Conservation (phyloP, 2,113 vertebrate species). For the Lichenostomus cassidix region DNA sequence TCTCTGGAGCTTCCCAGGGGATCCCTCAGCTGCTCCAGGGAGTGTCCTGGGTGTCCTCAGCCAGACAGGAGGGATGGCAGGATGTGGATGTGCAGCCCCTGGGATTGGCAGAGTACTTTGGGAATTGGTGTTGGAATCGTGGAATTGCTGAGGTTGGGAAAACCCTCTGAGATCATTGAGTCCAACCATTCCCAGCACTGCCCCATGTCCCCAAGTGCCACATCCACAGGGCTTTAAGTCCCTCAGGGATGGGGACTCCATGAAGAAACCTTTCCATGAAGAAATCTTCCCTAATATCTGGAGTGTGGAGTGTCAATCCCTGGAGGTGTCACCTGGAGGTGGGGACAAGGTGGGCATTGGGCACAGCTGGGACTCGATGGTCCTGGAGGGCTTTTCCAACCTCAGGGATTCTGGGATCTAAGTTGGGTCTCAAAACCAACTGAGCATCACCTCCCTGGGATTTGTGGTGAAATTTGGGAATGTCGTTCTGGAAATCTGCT, state of each 20-base stretch:
- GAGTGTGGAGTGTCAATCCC: background rate
- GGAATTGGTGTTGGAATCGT: background rate
- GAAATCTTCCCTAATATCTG: rapidly evolving
- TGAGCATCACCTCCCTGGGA: background rate
- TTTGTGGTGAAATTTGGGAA: background rate
- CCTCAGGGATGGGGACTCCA: background rate
- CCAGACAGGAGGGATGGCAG: background rate
- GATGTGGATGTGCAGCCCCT: rapidly evolving
- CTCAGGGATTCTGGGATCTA: background rate
- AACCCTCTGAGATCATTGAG: rapidly evolving
- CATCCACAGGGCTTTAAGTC: background rate
- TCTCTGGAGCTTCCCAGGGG: background rate
- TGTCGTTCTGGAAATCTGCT: background rate
- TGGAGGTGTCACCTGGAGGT: background rate
- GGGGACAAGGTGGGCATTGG: rapidly evolving
- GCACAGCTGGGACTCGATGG: rapidly evolving
- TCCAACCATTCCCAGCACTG: background rate
- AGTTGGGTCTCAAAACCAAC: background rate
- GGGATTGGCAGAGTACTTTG: background rate
- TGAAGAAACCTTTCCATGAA: background rate
- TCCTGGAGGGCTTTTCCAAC: background rate
- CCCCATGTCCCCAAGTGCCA: background rate
- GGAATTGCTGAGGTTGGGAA: background rate
- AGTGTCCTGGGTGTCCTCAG: rapidly evolving
- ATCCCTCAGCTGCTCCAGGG: background rate